A percentile compares a stretch with the other conserved stretches of the same genome.
These are phyloP conservation scores for Bombus pyrosoma DNA, from an alignment of 1,140 invertebrate species.

Conservation along the genomic window DNA sequence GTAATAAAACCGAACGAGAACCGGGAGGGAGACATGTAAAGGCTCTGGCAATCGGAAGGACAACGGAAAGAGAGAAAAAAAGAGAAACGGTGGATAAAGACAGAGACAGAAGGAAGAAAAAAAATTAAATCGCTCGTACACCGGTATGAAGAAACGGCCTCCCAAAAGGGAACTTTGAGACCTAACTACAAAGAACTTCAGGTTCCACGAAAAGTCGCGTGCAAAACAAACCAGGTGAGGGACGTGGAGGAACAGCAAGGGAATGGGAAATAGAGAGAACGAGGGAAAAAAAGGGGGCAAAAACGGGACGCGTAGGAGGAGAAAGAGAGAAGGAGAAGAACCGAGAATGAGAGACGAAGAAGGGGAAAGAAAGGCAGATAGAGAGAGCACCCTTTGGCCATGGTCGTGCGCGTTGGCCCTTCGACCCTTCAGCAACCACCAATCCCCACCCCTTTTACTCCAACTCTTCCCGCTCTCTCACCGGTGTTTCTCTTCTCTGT, in stretches of 20 bases:
- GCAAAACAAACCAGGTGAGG: constrained; percentile 65
- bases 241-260: constrained; percentile 7
- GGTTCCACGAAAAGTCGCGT: constrained; percentile 65
- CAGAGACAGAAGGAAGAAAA: constrained; percentile 16
- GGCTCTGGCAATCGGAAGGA: too few relatives aligned
- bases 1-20: constrained; percentile 1
- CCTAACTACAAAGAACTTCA: constrained; percentile 63
- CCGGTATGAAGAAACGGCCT: constrained; percentile 22
- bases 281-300: neutral
- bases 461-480: constrained; percentile 17
- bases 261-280: constrained; percentile 26
- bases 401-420: constrained; percentile 66
- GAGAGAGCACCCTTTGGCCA: constrained; percentile 59
- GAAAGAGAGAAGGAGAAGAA: constrained; percentile 31
- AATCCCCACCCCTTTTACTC: constrained; percentile 19
- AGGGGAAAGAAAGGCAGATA: constrained; percentile 15
- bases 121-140: constrained; percentile 29
- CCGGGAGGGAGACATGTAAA: neutral
- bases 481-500: constrained; percentile 8
- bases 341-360: neutral
- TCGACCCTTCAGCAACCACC: constrained; percentile 63
- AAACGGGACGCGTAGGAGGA: neutral
- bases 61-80: neutral
- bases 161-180: constrained; percentile 67
- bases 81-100: neutral